Base-by-base conservation (phyloP, 2,113 vertebrate species). In the Rhombomys opimus region DNA sequence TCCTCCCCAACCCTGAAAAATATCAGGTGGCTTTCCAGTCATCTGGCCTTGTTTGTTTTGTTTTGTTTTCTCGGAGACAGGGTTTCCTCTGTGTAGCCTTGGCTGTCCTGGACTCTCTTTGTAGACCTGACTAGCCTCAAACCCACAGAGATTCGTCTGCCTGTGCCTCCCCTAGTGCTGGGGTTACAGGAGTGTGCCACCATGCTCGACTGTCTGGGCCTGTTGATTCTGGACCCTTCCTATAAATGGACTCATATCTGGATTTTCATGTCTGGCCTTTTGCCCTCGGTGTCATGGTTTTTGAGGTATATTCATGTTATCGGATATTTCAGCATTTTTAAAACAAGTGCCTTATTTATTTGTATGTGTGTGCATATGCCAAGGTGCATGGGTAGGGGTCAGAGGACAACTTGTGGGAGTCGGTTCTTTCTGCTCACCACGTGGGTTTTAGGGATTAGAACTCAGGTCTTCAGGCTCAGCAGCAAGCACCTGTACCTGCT, bases 291-390 rank as follows among this genome's bases (percentile, higher is more conserved):
- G 5, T 6, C 5, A 14, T 14, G 25, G 32, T 20, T n/a, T 82
- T n/a, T 1, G 0, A 54, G 70, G 4, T 46, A 38, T 61, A 57
- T 11, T 27, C 8, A 1, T 1, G n/a, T 0, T 7, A n/a, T 7
- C 23, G 9, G n/a, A 4, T 1, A 23, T 10, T 11, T 20, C 50
- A 27, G 2, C 1, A 6, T 57, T 67, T 77, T 0, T 1, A 46
- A 46, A 46, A 46, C 57, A 57, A 57, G 9, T 14, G 57, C 20
- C 23, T 41, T 23, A 7, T 38, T 35, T 23, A 4, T 82, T 23
- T 63, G 35, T 84, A 5, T 84, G 59, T 41, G 81, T 15, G 57
- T 38, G n/a, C 3, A 41, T 84, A 63, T 27, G n/a, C 59, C 59
- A 84, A 41, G 14, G 59, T 15, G 18, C 23, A 65, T 41, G n/a